phyloP scores from a whole-genome alignment of 1,140 invertebrate species.

The Drosophila nebulosa region DNA sequence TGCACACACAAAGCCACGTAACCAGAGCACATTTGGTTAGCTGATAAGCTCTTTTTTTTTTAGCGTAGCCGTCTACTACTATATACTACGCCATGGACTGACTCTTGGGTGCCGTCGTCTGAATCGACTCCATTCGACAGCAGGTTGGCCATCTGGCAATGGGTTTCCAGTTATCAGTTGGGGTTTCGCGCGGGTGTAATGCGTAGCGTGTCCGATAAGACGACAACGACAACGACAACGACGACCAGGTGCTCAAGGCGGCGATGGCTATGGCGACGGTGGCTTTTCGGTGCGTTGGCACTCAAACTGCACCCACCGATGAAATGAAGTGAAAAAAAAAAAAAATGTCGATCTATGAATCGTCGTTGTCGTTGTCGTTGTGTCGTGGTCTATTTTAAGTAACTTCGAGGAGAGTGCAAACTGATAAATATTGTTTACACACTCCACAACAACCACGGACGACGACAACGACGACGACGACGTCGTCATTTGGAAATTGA shows the following conservation, averaged over 20 bases:
- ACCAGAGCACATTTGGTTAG: constrained; percentile 39
- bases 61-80: neutral
- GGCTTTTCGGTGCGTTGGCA: constrained; percentile 14
- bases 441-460: constrained; percentile 26
- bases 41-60: neutral
- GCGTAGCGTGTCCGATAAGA: constrained; percentile 55
- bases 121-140: no score
- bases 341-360: neutral
- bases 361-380: neutral
- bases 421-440: constrained; percentile 71
- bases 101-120: neutral
- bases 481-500: constrained; percentile 28
- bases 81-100: constrained; percentile 17
- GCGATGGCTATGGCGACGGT: neutral
- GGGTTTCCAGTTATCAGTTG: constrained; percentile 23
- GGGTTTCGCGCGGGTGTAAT: constrained; percentile 47
- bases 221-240: no score
- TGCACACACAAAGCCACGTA: constrained; percentile 36
- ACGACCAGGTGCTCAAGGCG: constrained; percentile 29
- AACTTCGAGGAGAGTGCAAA: constrained; percentile 31
- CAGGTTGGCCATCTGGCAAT: constrained; percentile 45
- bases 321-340: no score
- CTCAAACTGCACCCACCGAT: constrained; percentile 35
- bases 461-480: constrained; percentile 8
- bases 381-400: constrained; percentile 55